phyloP scores from a whole-genome alignment of 1,140 invertebrate species.

The Trichomalopsis sarcophagae region DNA sequence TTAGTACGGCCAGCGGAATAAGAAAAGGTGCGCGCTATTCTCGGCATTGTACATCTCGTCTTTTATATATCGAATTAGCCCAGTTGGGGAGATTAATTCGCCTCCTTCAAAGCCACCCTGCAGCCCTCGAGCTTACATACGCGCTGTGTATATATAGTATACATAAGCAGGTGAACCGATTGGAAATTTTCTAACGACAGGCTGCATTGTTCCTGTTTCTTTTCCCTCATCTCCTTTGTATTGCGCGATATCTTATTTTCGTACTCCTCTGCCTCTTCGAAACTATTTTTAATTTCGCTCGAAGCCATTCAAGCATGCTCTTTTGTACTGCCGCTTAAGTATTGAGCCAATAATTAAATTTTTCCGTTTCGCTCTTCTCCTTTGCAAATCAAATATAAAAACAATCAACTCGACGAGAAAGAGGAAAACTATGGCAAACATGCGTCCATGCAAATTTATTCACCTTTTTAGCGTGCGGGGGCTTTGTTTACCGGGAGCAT shows the following conservation, averaged over 20 bases:
- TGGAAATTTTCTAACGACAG: background rate
- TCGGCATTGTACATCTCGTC: background rate
- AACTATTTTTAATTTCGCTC: background rate
- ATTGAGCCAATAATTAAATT: too few species aligned
- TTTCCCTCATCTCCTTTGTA: constrained; percentile 2
- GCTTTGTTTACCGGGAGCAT: too few species aligned
- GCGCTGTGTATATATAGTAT: background rate
- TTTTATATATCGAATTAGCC: constrained; percentile 12
- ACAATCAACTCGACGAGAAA: too few species aligned
- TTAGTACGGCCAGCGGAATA: background rate
- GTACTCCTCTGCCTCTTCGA: background rate
- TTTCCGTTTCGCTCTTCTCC: too few species aligned
- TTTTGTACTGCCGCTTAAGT: too few species aligned
- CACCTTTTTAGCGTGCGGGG: too few species aligned
- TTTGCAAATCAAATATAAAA: too few species aligned
- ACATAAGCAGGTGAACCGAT: background rate
- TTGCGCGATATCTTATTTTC: background rate
- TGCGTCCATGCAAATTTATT: too few species aligned
- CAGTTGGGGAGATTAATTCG: background rate
- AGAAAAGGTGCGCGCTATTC: background rate
- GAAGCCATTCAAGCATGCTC: too few species aligned
- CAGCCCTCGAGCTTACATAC: background rate
- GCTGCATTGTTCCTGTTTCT: background rate
- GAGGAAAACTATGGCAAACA: too few species aligned
- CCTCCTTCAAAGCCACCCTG: background rate